Evolutionary conservation across 2,797 vertebrate species (phyloP).

Genomic region (Galago senegalensis): DNA sequence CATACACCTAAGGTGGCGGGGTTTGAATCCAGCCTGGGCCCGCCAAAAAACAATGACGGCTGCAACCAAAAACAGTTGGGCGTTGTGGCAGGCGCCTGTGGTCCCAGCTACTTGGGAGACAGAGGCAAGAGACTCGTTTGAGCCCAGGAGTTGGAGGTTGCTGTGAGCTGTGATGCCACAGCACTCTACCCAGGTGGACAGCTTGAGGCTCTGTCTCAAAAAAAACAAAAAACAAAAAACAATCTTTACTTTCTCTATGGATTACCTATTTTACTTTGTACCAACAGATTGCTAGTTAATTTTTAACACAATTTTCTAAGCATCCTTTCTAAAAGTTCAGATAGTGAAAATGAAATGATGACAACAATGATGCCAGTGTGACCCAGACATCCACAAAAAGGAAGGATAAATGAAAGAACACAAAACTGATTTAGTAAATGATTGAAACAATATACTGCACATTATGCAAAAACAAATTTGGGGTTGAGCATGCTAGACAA

Average conservation of each 20-base stretch:
- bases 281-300: not conserved
- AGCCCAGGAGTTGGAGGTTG: no score
- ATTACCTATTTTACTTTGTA: not conserved
- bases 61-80: no score
- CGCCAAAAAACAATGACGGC: no score
- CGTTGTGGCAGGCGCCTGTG: no score
- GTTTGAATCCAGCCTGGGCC: no score
- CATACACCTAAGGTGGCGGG: no score
- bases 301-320: conserved; percentile 9
- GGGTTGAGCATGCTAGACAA: not conserved
- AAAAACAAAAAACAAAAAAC: not conserved
- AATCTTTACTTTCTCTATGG: conserved; percentile 18
- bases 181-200: no score
- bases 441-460: not conserved
- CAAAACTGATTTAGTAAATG: not conserved
- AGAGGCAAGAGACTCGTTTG: no score
- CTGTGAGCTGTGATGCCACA: no score
- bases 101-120: no score
- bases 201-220: no score
- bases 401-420: not conserved
- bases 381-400: not conserved
- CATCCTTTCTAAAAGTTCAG: not conserved
- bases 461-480: conserved; percentile 7
- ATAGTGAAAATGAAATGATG: conserved; percentile 49
- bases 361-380: not conserved